Evolutionary conservation across 2,797 vertebrate genomes (phyloP), one percentile per base, ranked within the genome.

Genomic region (Hypotaenidia okinawae): DNA sequence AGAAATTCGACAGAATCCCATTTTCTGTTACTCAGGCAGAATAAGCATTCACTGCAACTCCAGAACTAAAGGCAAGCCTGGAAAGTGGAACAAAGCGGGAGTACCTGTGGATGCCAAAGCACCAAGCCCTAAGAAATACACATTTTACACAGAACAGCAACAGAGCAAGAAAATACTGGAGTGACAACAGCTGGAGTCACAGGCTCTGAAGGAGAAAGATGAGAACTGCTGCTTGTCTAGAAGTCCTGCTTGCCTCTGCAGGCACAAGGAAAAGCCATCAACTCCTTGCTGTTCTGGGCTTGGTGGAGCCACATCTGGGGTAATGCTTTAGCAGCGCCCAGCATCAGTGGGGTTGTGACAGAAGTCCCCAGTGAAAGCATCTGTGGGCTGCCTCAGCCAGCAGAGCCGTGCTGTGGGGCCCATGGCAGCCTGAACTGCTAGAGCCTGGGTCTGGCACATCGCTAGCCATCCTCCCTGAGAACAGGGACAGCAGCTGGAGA

Each of bases 1-100:
- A 84, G 84, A 69, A 88, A 78, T 91, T 81, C 86, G 67, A 94
- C 84, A 95, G 66, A 94, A 92, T 77, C 68, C 28, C 25, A 87
- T 96, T 96, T 95, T 90, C 72, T 76, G 47, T 90, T 88, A 52
- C 64, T 90, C 28, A 19, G 82, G 73, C 68, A 80, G 59, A 76
- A 69, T 63, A 81, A 92, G 73, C 55, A 37, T 76, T 91, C 49
- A 74, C 17, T 93, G 51, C 70, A 78, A 73, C 27, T 84, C 67
- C 66, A 82, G 63, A 91, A 77, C 17, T 80, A 54, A 62, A 82
- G 27, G n/a, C n/a, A 77, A 92, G 41, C 37, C 54, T 83, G 63
- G 67, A 75, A 92, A 94, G n/a, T 58, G 4, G 41, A 78, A 72
- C 35, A 58, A 57, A 69, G 24, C 1, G 2, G 32, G 16, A 54